Evolutionary conservation across 2,797 vertebrate genomes (phyloP).

Genomic region (Acestrorhynchus altus): DNA sequence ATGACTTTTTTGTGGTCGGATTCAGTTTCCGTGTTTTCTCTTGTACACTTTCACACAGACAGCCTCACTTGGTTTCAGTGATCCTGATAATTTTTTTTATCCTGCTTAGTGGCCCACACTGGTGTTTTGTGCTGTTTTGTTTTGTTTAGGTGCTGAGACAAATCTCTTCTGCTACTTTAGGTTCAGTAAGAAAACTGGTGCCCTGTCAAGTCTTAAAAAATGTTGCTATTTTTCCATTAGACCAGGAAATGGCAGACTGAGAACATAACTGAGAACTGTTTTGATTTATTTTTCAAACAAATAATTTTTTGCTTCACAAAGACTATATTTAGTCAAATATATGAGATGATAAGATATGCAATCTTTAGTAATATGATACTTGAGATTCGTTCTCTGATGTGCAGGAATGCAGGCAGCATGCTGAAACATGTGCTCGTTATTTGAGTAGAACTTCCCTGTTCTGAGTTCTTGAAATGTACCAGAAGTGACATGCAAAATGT

Average conservation of each 20-base stretch:
- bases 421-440: conserved; percentile 65
- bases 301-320: not conserved
- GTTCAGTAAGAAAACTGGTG: not conserved
- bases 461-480: conserved; percentile 12
- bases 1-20: conserved; percentile 4
- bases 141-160: not conserved
- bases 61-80: not conserved
- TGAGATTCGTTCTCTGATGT: not conserved
- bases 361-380: not conserved
- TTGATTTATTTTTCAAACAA: not conserved
- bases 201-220: not conserved
- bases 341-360: not conserved
- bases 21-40: not conserved
- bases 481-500: not conserved
- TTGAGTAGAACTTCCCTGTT: not conserved
- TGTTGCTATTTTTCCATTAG: not conserved
- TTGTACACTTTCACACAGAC: not conserved
- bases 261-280: no score
- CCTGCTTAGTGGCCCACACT: conserved; percentile 9
- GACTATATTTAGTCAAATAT: not conserved
- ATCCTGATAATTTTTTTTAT: not conserved
- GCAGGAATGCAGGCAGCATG: conserved; percentile 73
- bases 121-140: not conserved
- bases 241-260: not conserved
- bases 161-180: not conserved